phyloP scores from a whole-genome alignment of 2,797 vertebrate genomes.

The Paedocypris micromegethes region DNA sequence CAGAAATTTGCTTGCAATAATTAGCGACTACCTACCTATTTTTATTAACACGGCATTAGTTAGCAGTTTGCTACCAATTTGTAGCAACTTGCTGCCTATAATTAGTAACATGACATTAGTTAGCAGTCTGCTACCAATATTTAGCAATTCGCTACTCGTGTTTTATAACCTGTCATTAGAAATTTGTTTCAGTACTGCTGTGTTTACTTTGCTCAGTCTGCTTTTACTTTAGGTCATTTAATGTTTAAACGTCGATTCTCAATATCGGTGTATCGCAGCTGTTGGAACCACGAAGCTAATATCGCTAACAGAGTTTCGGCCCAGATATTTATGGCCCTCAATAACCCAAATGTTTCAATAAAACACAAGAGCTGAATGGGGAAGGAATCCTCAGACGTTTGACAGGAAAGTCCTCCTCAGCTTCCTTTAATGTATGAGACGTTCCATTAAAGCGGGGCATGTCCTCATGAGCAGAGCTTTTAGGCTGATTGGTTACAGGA shows the following conservation, averaged over 20 bases:
- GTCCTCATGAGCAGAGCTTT: slow-evolving; percentile 75
- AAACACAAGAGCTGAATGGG: slow-evolving; percentile 77
- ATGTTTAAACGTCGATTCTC: slow-evolving; percentile 13
- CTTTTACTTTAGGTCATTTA: too few relatives aligned
- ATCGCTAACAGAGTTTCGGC: slow-evolving; percentile 68
- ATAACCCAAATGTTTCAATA: slow-evolving; percentile 80
- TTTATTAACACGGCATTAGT: too few relatives aligned
- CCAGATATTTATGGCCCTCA: slow-evolving; percentile 73
- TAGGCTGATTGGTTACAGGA: slow-evolving; percentile 85
- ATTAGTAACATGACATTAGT: too few relatives aligned
- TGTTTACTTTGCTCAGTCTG: too few relatives aligned
- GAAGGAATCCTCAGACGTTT: slow-evolving; percentile 67
- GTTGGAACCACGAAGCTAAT: slow-evolving; percentile 56
- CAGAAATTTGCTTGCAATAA: too few relatives aligned
- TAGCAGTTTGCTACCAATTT: too few relatives aligned
- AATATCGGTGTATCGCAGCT: slow-evolving; percentile 24
- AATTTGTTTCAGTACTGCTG: too few relatives aligned
- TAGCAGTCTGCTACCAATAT: too few relatives aligned
- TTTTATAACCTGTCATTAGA: too few relatives aligned
- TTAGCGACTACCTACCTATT: too few relatives aligned
- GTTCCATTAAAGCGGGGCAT: slow-evolving; percentile 76
- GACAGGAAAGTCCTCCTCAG: slow-evolving; percentile 35
- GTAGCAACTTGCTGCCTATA: too few relatives aligned
- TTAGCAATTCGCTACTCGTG: too few relatives aligned
- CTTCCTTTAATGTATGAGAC: slow-evolving; percentile 76